phyloP scores from a whole-genome alignment of 1,140 invertebrate genomes.

The Scaptomyza pallida region DNA sequence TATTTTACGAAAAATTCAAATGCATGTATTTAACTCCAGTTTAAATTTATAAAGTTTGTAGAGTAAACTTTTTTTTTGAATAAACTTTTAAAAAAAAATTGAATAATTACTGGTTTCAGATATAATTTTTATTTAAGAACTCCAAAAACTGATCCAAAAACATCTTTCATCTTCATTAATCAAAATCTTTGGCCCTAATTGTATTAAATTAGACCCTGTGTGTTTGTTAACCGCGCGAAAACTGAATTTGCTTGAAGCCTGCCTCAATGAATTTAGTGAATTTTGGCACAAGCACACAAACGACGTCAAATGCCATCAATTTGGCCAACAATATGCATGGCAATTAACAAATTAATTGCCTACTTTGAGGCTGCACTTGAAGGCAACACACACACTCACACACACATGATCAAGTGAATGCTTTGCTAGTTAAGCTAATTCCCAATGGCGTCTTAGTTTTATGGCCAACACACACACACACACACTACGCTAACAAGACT shows the following conservation, averaged over 20 bases:
- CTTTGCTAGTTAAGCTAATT: slow-evolving; percentile 46
- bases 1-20: slow-evolving; percentile 8
- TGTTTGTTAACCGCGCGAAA: slow-evolving; percentile 42
- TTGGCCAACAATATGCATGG: slow-evolving; percentile 65
- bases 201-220: too few species aligned
- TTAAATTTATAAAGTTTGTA: too few species aligned
- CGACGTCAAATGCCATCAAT: slow-evolving; percentile 61
- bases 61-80: too few species aligned
- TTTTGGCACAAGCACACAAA: not conserved
- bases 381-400: slow-evolving; percentile 33
- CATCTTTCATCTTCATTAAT: too few species aligned
- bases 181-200: too few species aligned
- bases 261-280: slow-evolving; percentile 14
- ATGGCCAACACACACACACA: slow-evolving; percentile 41
- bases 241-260: slow-evolving; percentile 53
- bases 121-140: too few species aligned
- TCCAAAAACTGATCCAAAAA: too few species aligned
- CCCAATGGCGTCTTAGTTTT: slow-evolving; percentile 74
- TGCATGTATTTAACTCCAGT: too few species aligned
- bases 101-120: too few species aligned
- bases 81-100: too few species aligned
- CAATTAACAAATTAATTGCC: slow-evolving; percentile 79
- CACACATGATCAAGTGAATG: slow-evolving; percentile 4
- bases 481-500: slow-evolving; percentile 15
- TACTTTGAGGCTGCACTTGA: slow-evolving; percentile 65